Percentiles rank a stretch among this genome's conserved stretches.
phyloP scores from a whole-genome alignment of 2,888 invertebrate genomes.

The Galeopsomyia nigrocyanea region DNA sequence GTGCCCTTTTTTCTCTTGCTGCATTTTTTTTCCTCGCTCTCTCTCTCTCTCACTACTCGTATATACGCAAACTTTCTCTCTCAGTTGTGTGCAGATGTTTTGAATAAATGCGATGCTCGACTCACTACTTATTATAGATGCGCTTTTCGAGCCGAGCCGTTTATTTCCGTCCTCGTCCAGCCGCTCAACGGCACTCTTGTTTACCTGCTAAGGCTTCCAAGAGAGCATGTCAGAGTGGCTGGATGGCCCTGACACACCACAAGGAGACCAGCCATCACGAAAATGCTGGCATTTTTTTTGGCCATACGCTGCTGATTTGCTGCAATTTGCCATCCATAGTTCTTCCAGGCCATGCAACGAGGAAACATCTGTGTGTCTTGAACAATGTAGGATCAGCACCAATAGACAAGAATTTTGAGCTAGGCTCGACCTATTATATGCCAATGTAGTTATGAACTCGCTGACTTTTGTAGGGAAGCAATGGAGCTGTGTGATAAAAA shows the following conservation, averaged over 20 bases:
- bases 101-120: too few relatives aligned
- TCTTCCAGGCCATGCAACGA: too few relatives aligned
- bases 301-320: too few relatives aligned
- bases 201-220: constrained; percentile 40
- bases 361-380: too few relatives aligned
- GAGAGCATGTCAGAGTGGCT: constrained; percentile 19
- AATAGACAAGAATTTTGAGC: too few relatives aligned
- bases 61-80: constrained; percentile 36
- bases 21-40: constrained; percentile 15
- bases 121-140: too few relatives aligned
- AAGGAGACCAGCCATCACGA: neutral
- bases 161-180: constrained; percentile 39
- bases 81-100: constrained; percentile 19
- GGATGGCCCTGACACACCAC: too few relatives aligned
- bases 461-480: neutral
- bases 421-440: constrained; percentile 5
- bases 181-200: constrained; percentile 35
- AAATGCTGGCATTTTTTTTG: constrained; percentile 1
- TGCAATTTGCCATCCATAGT: too few relatives aligned
- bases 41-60: constrained; percentile 1
- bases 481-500: neutral
- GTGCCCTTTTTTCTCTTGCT: constrained; percentile 9
- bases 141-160: constrained; percentile 27
- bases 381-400: too few relatives aligned
- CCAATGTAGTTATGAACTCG: neutral